Conservation (phyloP, 2,797 vertebrate species). For the Sebastes diaconus region DNA sequence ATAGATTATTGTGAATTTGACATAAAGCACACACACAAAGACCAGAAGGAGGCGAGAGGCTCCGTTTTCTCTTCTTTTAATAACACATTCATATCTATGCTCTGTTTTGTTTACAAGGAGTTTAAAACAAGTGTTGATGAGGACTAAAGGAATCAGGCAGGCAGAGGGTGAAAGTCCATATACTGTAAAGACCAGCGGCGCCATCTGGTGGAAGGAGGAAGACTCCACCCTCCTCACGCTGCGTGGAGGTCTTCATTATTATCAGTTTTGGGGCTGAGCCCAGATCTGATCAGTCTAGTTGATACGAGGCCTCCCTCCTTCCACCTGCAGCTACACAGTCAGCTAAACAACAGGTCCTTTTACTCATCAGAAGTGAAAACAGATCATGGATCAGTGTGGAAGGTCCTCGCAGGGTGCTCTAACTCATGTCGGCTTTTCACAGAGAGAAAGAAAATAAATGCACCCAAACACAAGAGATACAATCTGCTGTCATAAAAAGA, state of each 20-base stretch:
- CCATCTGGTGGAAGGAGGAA: constrained; percentile 53
- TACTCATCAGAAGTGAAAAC: constrained; percentile 74
- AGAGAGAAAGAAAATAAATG: constrained; percentile 79
- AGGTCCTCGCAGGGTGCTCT: constrained; percentile 71
- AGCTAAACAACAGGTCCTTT: constrained; percentile 78
- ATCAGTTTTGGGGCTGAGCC: neutral
- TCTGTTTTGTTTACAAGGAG: constrained; percentile 88
- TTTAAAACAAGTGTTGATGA: constrained; percentile 87
- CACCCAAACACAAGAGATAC: constrained; percentile 84
- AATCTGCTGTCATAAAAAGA: constrained; percentile 83
- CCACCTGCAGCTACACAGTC: constrained; percentile 65
- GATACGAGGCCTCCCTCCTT: constrained; percentile 25
- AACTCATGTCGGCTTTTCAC: constrained; percentile 66
- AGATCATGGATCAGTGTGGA: constrained; percentile 65
- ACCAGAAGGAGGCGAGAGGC: neutral
- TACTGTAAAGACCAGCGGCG: constrained; percentile 74
- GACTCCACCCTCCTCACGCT: constrained; percentile 8
- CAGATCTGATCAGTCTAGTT: neutral
- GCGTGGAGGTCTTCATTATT: neutral
- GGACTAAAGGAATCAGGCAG: constrained; percentile 83
- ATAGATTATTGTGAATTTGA: neutral
- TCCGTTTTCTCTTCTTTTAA: constrained; percentile 86
- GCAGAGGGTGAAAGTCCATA: constrained; percentile 83
- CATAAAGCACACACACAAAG: constrained; percentile 10
- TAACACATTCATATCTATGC: constrained; percentile 89